These are phyloP conservation scores for Drosophila niveifrons DNA, from an alignment of 2,888 invertebrate species.

Conservation along the genomic window DNA sequence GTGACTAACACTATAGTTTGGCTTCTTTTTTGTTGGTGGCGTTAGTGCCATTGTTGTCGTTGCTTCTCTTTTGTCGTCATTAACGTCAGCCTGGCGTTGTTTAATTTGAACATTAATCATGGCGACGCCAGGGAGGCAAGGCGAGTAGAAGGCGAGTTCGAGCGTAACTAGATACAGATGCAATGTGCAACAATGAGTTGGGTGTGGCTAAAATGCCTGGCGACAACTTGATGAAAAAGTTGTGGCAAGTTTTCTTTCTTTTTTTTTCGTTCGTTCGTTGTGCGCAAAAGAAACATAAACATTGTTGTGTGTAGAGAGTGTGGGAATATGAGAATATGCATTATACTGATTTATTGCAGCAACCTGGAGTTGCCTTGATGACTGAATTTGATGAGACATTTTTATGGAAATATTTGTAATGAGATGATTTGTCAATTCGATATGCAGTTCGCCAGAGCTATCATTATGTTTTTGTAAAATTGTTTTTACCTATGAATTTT, in stretches of 20 bases:
- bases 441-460: too few relatives aligned
- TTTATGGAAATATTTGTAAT: too few relatives aligned
- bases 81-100: conserved; percentile 73
- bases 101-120: conserved; percentile 81
- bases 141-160: neutral
- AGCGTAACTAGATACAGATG: conserved; percentile 50
- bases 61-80: conserved; percentile 68
- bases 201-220: conserved; percentile 21
- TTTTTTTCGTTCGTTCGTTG: neutral
- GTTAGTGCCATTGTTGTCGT: conserved; percentile 51
- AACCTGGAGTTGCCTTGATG: neutral
- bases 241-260: conserved; percentile 39
- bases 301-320: neutral
- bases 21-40: conserved; percentile 11
- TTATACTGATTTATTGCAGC: neutral
- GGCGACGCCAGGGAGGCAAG: conserved; percentile 32
- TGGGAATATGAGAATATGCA: neutral
- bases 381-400: too few relatives aligned
- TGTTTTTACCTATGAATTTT: too few relatives aligned
- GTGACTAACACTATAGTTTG: conserved; percentile 32
- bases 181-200: conserved; percentile 33
- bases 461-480: too few relatives aligned
- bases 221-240: conserved; percentile 61
- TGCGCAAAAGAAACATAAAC: conserved; percentile 7
- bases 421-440: too few relatives aligned